Conservation (phyloP, 1,140 invertebrate genomes). For the Cepaea nemoralis region DNA sequence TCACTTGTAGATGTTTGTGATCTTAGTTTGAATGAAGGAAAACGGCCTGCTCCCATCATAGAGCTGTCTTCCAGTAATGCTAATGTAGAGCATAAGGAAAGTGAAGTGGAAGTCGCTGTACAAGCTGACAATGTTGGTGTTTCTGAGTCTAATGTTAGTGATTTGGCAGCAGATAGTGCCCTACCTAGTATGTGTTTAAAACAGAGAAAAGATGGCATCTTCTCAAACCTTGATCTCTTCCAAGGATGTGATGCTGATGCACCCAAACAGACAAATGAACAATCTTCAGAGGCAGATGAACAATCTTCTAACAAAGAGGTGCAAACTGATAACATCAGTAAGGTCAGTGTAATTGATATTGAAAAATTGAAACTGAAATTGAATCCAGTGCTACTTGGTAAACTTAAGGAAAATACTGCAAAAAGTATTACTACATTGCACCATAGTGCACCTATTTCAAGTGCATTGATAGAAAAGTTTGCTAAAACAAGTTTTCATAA, state of each 20-base stretch:
- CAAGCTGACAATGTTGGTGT: neutral
- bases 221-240: neutral
- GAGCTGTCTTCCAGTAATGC: neutral
- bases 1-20: neutral
- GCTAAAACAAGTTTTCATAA: too few relatives aligned
- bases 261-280: neutral
- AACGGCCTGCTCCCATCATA: neutral
- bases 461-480: too few relatives aligned
- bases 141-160: neutral
- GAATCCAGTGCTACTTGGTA: neutral
- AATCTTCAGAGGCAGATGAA: neutral
- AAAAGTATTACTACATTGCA: too few relatives aligned
- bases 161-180: neutral
- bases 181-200: neutral
- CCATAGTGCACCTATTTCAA: too few relatives aligned
- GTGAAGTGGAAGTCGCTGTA: neutral
- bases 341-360: constrained; percentile 11
- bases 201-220: neutral
- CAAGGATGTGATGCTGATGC: neutral
- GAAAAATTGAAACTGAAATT: constrained; percentile 20
- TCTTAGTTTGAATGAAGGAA: neutral
- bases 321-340: neutral
- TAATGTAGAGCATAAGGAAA: neutral
- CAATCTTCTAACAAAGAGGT: neutral
- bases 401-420: neutral